Percentiles rank a stretch among this genome's conserved stretches.
These are phyloP conservation scores for Lymantria dispar DNA, from an alignment of 2,888 invertebrate genomes.

Conservation along the genomic window DNA sequence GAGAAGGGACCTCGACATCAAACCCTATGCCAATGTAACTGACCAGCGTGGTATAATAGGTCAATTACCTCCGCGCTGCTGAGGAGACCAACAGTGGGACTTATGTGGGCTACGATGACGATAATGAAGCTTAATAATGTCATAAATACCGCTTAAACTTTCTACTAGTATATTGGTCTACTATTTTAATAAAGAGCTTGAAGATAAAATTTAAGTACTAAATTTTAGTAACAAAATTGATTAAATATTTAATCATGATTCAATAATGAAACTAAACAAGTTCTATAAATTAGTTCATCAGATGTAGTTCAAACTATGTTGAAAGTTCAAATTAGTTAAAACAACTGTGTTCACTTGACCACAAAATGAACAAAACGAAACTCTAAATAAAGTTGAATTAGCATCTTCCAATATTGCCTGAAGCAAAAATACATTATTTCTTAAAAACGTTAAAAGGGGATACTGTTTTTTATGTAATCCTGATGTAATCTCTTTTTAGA, in stretches of 20 bases:
- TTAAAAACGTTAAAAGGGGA: constrained; percentile 27
- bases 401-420: constrained; percentile 30
- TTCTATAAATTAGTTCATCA: constrained; percentile 25
- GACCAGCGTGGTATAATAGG: too few species aligned
- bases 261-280: neutral
- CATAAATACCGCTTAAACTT: too few species aligned
- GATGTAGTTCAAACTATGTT: constrained; percentile 26
- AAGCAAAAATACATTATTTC: constrained; percentile 30
- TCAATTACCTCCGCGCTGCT: too few species aligned
- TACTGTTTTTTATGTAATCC: constrained; percentile 51
- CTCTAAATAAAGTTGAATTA: constrained; percentile 33
- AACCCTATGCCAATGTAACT: too few species aligned
- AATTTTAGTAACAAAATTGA: too few species aligned
- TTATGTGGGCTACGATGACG: too few species aligned
- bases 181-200: too few species aligned
- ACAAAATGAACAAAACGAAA: constrained; percentile 23
- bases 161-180: too few species aligned
- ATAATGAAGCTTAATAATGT: too few species aligned
- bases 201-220: too few species aligned
- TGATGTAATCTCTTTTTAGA: constrained; percentile 48
- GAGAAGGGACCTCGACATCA: too few species aligned
- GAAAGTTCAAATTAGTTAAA: constrained; percentile 24
- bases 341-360: constrained; percentile 25
- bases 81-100: too few species aligned
- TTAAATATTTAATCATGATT: neutral